These are phyloP conservation scores for Apotomis capreana DNA, from an alignment of 2,888 invertebrate genomes.

Conservation along the genomic window DNA sequence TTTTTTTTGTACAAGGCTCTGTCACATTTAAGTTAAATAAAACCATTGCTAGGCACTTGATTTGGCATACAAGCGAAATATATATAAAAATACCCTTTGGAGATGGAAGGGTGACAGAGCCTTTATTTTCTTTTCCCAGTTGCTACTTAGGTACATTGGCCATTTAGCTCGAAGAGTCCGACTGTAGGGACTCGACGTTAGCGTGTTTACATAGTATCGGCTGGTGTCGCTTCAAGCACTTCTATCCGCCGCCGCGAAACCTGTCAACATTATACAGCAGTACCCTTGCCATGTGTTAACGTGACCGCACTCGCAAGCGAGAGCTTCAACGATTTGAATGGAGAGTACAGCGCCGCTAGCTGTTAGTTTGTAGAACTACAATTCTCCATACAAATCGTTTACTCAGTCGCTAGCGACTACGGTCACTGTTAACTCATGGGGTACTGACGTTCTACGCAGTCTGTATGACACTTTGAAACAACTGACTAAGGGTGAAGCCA, in stretches of 20 bases:
- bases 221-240: not conserved
- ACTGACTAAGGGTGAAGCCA: no score
- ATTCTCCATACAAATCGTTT: no score
- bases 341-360: no score
- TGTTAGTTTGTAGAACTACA: no score
- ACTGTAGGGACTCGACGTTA: not conserved
- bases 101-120: not conserved
- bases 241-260: not conserved
- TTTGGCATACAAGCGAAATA: not conserved
- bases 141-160: not conserved
- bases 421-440: no score
- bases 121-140: not conserved
- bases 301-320: no score
- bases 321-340: no score
- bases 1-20: not conserved
- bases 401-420: no score
- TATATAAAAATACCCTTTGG: no score
- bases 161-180: not conserved
- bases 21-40: not conserved
- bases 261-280: not conserved
- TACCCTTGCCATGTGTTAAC: no score
- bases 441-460: no score
- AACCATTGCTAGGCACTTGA: not conserved
- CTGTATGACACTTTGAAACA: no score
- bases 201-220: not conserved